These are phyloP conservation scores for Semicossyphus pulcher DNA, from an alignment of 2,113 vertebrate genomes.

Conservation along the genomic window DNA sequence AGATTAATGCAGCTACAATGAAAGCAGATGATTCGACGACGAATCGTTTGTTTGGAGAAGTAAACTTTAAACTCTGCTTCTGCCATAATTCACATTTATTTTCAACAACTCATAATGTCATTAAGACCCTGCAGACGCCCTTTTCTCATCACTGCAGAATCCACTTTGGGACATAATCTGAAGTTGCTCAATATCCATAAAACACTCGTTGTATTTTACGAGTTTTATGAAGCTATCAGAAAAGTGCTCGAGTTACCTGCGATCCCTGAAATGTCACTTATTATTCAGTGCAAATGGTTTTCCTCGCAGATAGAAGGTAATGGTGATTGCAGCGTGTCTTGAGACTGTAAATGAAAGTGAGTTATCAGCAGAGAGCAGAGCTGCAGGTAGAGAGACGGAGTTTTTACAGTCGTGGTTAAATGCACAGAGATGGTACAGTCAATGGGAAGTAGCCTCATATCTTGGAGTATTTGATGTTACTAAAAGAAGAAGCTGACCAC, in stretches of 20 bases:
- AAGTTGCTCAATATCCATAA: slow-evolving; percentile 38
- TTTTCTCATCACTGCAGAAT: not conserved
- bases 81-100: not conserved
- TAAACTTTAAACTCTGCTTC: not conserved
- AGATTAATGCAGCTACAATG: not conserved
- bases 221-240: slow-evolving; percentile 32
- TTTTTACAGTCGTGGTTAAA: not conserved
- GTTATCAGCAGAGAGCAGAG: not conserved
- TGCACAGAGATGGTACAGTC: no score
- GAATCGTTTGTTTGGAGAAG: not conserved
- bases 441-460: no score
- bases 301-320: not conserved
- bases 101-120: slow-evolving; percentile 15
- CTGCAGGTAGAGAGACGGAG: not conserved
- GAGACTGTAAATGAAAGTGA: slow-evolving; percentile 19
- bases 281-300: not conserved
- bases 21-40: slow-evolving; percentile 12
- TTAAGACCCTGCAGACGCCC: not conserved
- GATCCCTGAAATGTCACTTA: not conserved
- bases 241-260: not conserved
- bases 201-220: slow-evolving; percentile 8
- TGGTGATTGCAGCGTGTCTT: not conserved
- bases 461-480: no score
- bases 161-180: not conserved
- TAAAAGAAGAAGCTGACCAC: no score